These are phyloP conservation scores for Oryzias dopingdopingensis DNA, from an alignment of 2,797 vertebrate genomes.

Conservation along the genomic window DNA sequence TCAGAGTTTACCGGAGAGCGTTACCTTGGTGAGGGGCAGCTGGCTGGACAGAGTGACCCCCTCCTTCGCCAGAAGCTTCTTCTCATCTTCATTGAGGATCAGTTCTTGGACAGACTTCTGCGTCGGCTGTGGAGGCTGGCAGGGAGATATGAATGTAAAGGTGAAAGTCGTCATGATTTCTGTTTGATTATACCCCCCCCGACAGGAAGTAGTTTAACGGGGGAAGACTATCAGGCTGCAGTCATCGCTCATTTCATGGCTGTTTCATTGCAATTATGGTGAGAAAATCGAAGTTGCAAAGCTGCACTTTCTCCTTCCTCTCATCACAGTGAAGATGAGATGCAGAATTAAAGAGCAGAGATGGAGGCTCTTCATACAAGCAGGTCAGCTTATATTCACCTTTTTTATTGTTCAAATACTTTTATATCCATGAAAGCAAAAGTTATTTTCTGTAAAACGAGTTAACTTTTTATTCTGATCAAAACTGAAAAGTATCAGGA, in stretches of 20 bases:
- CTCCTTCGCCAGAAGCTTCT: slow-evolving; percentile 90
- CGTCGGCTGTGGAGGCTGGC: slow-evolving; percentile 66
- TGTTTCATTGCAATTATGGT: slow-evolving; percentile 48
- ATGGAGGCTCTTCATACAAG: neutral
- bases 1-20: neutral
- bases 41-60: slow-evolving; percentile 86
- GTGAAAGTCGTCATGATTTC: slow-evolving; percentile 35
- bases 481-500: neutral
- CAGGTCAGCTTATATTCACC: no score
- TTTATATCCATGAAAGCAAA: no score
- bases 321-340: slow-evolving; percentile 37
- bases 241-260: slow-evolving; percentile 49
- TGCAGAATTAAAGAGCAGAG: slow-evolving; percentile 16
- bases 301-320: slow-evolving; percentile 26
- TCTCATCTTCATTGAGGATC: slow-evolving; percentile 92
- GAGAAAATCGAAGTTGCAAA: slow-evolving; percentile 25
- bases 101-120: slow-evolving; percentile 85
- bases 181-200: slow-evolving; percentile 41
- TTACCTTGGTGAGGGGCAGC: slow-evolving; percentile 93
- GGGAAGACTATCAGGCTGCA: slow-evolving; percentile 26
- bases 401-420: no score
- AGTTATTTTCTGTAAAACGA: neutral
- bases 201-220: slow-evolving; percentile 38
- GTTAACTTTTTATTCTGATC: neutral
- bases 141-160: slow-evolving; percentile 46